A percentile compares a stretch with the other conserved stretches of the same genome.
Conservation (phyloP, 2,113 vertebrate species). For the Probosciger aterrimus region DNA sequence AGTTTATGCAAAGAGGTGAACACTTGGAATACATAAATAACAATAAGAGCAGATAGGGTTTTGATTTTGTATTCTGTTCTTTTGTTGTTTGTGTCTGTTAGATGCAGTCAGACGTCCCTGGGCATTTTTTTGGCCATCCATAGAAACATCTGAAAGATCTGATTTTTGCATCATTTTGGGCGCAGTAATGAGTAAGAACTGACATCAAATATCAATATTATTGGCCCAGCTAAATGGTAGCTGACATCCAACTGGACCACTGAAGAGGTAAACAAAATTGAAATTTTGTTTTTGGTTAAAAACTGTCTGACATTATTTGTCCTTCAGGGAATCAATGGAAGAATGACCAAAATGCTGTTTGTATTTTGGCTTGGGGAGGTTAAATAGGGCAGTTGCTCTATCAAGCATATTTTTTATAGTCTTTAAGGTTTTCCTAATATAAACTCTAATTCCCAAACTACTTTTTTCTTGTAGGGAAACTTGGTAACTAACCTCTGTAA, state of each 20-base stretch:
- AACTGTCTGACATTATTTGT: constrained; percentile 72
- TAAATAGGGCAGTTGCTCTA: neutral
- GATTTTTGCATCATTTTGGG: constrained; percentile 65
- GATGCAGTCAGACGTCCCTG: constrained; percentile 2
- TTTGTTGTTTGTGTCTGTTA: constrained; percentile 49
- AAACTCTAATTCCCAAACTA: neutral
- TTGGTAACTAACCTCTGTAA: neutral
- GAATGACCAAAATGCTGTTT: constrained; percentile 33
- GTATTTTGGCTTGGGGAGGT: constrained; percentile 10
- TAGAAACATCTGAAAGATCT: constrained; percentile 59
- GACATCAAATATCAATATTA: constrained; percentile 78
- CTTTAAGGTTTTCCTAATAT: neutral
- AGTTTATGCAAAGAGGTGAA: constrained; percentile 38
- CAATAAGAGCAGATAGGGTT: constrained; percentile 3
- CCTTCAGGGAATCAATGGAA: constrained; percentile 68
- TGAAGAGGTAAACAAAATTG: constrained; percentile 74
- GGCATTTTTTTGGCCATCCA: constrained; percentile 43
- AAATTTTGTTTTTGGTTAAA: constrained; percentile 67
- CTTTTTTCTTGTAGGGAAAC: neutral
- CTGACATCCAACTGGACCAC: constrained; percentile 66
- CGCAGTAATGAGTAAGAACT: constrained; percentile 74
- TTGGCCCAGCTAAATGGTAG: constrained; percentile 73
- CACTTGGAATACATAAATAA: constrained; percentile 57
- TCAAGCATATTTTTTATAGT: neutral
- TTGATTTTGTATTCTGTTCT: constrained; percentile 58